Percentiles rank a stretch among this genome's conserved stretches.
These are phyloP conservation scores for Muscicapa adusta DNA, from an alignment of 2,113 vertebrate genomes.

Conservation along the genomic window DNA sequence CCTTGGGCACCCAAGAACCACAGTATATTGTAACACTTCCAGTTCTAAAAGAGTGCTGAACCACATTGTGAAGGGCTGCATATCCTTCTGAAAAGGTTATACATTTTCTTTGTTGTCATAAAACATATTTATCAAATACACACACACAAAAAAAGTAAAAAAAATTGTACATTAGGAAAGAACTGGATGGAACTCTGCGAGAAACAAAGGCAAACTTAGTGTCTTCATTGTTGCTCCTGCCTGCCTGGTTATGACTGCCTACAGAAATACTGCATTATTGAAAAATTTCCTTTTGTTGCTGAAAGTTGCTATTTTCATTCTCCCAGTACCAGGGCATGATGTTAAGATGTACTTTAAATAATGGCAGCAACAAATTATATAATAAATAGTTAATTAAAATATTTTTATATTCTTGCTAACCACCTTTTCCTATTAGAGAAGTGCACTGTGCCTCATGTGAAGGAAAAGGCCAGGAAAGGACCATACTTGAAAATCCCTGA, in stretches of 20 bases:
- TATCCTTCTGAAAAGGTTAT: not conserved
- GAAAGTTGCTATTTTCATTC: not conserved
- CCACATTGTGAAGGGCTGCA: not conserved
- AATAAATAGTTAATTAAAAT: not conserved
- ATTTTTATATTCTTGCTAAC: not conserved
- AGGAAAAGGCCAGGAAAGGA: not conserved
- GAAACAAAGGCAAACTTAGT: not conserved
- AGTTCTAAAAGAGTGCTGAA: not conserved
- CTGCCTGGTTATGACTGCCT: not conserved
- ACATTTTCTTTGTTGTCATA: not conserved
- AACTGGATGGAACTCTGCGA: not conserved
- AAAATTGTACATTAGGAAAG: not conserved
- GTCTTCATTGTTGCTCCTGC: not conserved
- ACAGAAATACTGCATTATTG: not conserved
- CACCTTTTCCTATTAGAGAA: not conserved
- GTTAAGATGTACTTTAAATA: not conserved
- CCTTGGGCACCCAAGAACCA: conserved; percentile 29
- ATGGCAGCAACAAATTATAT: not conserved
- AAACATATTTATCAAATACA: not conserved
- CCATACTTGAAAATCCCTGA: not conserved
- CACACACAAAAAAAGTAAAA: not conserved
- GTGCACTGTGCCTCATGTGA: not conserved
- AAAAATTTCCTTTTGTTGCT: not conserved
- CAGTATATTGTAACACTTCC: conserved; percentile 14
- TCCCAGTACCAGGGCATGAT: not conserved